A percentile compares a stretch with the other conserved stretches of the same genome.
These are phyloP conservation scores for Caenorhabditis virilis DNA, from an alignment of 2,888 invertebrate species.

Conservation along the genomic window DNA sequence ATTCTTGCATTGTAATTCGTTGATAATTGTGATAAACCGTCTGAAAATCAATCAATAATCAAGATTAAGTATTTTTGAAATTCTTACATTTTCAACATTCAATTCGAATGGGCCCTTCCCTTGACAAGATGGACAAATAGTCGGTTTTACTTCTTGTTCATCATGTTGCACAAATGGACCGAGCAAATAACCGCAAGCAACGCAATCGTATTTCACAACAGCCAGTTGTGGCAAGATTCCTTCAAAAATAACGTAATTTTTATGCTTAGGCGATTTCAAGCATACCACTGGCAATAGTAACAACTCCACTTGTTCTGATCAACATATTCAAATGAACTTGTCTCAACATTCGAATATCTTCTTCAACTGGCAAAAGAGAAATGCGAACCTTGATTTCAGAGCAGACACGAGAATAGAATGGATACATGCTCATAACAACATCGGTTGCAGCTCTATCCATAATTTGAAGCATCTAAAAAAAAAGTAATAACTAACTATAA, in stretches of 20 bases:
- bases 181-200: constrained; percentile 88
- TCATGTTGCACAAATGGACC: constrained; percentile 88
- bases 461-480: constrained; percentile 54
- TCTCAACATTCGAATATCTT: constrained; percentile 89
- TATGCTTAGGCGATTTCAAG: too few relatives aligned
- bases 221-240: constrained; percentile 94
- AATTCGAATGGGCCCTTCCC: constrained; percentile 92
- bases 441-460: constrained; percentile 72
- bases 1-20: constrained; percentile 94
- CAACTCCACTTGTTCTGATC: constrained; percentile 89
- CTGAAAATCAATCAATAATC: constrained; percentile 76
- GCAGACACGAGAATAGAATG: constrained; percentile 91
- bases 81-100: constrained; percentile 84
- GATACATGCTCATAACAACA: constrained; percentile 89
- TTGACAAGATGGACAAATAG: constrained; percentile 96
- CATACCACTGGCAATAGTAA: constrained; percentile 88
- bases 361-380: constrained; percentile 89
- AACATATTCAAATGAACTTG: constrained; percentile 84
- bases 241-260: too few relatives aligned
- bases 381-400: constrained; percentile 83
- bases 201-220: constrained; percentile 94
- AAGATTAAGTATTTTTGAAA: too few relatives aligned
- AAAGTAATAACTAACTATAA: background rate
- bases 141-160: constrained; percentile 87
- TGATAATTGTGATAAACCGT: constrained; percentile 98